phyloP scores from a whole-genome alignment of 2,888 invertebrate species.

The Plagodis pulveraria region DNA sequence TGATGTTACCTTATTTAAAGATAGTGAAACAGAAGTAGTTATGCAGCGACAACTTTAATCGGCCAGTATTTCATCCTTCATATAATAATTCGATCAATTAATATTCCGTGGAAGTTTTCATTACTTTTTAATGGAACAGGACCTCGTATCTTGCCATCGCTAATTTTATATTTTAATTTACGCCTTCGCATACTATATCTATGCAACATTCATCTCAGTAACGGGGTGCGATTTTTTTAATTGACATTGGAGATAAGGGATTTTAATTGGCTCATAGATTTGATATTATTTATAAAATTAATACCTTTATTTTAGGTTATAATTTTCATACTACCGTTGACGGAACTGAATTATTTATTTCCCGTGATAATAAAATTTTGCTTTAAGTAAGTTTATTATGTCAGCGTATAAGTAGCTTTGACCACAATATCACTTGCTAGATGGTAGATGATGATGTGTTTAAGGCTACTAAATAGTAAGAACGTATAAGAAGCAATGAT shows the following conservation, averaged over 20 bases:
- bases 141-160: slow-evolving; percentile 66
- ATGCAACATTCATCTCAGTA: slow-evolving; percentile 59
- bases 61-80: slow-evolving; percentile 41
- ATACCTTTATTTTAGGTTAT: too few relatives aligned
- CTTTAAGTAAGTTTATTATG: too few relatives aligned
- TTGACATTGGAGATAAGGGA: slow-evolving; percentile 1
- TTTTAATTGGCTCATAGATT: slow-evolving; percentile 6
- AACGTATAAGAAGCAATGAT: too few relatives aligned
- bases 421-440: too few relatives aligned
- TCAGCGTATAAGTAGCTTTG: too few relatives aligned
- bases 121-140: slow-evolving; percentile 72
- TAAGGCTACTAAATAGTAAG: too few relatives aligned
- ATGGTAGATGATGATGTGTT: too few relatives aligned
- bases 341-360: too few relatives aligned
- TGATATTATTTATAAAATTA: too few relatives aligned
- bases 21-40: slow-evolving; percentile 8
- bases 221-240: slow-evolving; percentile 47
- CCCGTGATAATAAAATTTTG: too few relatives aligned
- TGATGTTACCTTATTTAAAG: neutral
- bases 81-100: slow-evolving; percentile 63
- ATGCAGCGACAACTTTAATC: slow-evolving; percentile 14
- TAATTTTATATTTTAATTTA: slow-evolving; percentile 75
- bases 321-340: too few relatives aligned
- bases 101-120: slow-evolving; percentile 69
- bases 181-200: slow-evolving; percentile 54